Evolutionary conservation across 1,140 invertebrate species (phyloP).

Genomic region (Mycetomoellerius zeteki): DNA sequence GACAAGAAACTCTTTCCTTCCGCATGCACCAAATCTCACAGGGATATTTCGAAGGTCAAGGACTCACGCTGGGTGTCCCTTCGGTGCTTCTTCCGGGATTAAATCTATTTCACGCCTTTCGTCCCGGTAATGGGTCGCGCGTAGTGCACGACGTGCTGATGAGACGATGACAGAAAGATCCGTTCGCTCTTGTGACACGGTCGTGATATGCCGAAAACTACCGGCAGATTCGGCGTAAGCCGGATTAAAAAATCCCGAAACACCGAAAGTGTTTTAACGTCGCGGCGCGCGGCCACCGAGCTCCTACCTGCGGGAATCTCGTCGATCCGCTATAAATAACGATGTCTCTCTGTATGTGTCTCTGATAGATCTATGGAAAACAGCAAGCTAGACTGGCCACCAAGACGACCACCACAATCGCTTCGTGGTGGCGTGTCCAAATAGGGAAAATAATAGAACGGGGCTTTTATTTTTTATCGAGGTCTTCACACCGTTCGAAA

Average conservation of each 20-base stretch:
- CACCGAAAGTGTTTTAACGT: slow-evolving; percentile 85
- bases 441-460: slow-evolving; percentile 2
- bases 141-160: slow-evolving; percentile 47
- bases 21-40: background rate
- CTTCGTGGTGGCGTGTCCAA: slow-evolving; percentile 18
- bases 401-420: slow-evolving; percentile 49
- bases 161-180: slow-evolving; percentile 47
- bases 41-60: slow-evolving; percentile 34
- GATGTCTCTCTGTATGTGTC: slow-evolving; percentile 17
- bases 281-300: slow-evolving; percentile 34
- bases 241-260: slow-evolving; percentile 85
- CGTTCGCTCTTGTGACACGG: slow-evolving; percentile 62
- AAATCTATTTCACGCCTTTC: slow-evolving; percentile 70
- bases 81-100: slow-evolving; percentile 30
- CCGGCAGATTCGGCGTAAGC: slow-evolving; percentile 83
- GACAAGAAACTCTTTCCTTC: background rate
- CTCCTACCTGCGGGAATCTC: slow-evolving; percentile 63
- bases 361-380: slow-evolving; percentile 59
- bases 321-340: slow-evolving; percentile 64
- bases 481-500: background rate
- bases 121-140: slow-evolving; percentile 58
- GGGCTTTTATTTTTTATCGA: slow-evolving; percentile 41
- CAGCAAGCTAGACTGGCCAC: slow-evolving; percentile 36
- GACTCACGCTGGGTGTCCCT: slow-evolving; percentile 62
- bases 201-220: slow-evolving; percentile 69